Percentiles rank a stretch among this genome's conserved stretches.
phyloP scores from a whole-genome alignment of 2,113 vertebrate species.

The Platichthys stellatus region DNA sequence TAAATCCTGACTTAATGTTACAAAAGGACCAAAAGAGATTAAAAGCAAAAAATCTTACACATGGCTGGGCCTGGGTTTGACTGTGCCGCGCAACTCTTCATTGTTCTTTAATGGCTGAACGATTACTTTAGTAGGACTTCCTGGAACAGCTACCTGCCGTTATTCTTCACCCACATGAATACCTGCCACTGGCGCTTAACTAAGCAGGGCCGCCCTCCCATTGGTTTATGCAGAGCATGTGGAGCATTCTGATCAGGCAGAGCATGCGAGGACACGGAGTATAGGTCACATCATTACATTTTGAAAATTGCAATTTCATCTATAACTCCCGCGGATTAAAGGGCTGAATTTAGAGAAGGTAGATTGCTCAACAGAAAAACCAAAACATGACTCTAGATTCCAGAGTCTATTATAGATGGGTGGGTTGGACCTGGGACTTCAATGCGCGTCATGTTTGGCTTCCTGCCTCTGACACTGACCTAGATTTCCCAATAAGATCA shows the following conservation, averaged over 20 bases:
- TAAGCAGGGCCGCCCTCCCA: not conserved
- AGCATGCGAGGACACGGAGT: constrained; percentile 6
- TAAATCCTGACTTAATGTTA: constrained; percentile 3
- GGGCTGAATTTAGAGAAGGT: constrained; percentile 41
- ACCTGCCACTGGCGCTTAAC: not conserved
- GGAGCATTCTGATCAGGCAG: constrained; percentile 1
- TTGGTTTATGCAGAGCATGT: not conserved
- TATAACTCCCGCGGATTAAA: constrained; percentile 64
- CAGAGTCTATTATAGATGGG: constrained; percentile 37
- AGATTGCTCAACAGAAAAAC: constrained; percentile 10
- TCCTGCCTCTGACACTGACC: constrained; percentile 58
- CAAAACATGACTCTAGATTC: constrained; percentile 20
- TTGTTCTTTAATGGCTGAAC: no score
- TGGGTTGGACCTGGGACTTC: constrained; percentile 47
- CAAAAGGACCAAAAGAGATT: not conserved
- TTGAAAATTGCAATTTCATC: constrained; percentile 35
- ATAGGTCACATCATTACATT: constrained; percentile 18
- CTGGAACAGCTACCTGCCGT: not conserved
- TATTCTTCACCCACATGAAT: not conserved
- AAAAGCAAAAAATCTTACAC: no score
- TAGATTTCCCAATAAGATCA: constrained; percentile 62
- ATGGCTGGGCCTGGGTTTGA: no score
- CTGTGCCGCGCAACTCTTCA: not conserved
- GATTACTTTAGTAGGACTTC: not conserved
- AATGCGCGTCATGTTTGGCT: constrained; percentile 30